A percentile compares a stretch with the other conserved stretches of the same genome.
Evolutionary conservation across 92 coral and sea anemone species (phyloP).

Genomic region (Heteractis magnifica): DNA sequence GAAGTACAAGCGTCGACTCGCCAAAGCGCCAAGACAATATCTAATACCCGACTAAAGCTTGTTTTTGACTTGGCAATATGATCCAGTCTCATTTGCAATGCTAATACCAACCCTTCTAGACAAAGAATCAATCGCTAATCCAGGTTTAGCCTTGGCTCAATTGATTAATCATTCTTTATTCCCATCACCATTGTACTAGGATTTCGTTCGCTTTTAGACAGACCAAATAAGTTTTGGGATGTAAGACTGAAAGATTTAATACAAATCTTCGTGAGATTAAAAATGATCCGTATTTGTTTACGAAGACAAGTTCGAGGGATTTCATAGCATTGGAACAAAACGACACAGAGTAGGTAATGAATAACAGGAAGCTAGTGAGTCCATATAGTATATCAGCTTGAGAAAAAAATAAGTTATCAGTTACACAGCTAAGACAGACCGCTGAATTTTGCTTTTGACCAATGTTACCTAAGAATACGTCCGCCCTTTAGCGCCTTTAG

Average conservation of each 20-base stretch:
- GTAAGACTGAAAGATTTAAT: background rate
- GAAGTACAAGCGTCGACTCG: background rate
- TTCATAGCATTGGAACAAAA: background rate
- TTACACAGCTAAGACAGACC: background rate
- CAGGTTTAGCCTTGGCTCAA: constrained; percentile 36
- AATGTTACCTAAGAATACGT: too few species aligned
- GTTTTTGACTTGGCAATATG: constrained; percentile 3
- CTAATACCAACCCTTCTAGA: constrained; percentile 31
- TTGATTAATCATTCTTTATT: constrained; percentile 15
- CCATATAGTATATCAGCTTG: background rate
- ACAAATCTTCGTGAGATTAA: constrained; percentile 1
- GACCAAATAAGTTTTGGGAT: background rate
- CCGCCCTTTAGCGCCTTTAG: too few species aligned
- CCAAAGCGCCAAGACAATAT: constrained; percentile 13
- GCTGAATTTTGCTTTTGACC: too few species aligned
- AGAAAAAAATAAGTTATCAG: background rate
- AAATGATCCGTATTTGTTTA: background rate
- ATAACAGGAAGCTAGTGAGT: background rate
- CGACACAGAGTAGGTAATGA: background rate
- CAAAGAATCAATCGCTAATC: constrained; percentile 18
- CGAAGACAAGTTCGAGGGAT: constrained; percentile 9
- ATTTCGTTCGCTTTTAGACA: background rate
- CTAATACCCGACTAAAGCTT: constrained; percentile 45
- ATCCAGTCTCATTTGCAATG: constrained; percentile 37
- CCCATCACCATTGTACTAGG: constrained; percentile 5